A percentile compares a stretch with the other conserved stretches of the same genome.
Evolutionary conservation across 1,140 invertebrate species (phyloP).

Genomic region (Dendrolimus punctatus): DNA sequence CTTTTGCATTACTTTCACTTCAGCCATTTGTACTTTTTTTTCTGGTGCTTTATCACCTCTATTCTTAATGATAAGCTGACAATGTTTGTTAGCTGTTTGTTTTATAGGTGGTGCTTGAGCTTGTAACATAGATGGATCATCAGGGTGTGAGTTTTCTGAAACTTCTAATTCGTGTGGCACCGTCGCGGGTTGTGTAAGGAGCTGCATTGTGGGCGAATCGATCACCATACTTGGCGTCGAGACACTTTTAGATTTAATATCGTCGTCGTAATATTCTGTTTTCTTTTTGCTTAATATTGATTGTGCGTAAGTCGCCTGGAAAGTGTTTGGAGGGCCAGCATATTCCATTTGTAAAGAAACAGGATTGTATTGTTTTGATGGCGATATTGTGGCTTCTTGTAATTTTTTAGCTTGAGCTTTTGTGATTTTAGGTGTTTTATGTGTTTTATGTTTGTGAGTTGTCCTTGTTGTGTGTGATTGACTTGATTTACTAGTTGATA

Average conservation of each 20-base stretch:
- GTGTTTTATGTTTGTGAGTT: conserved; percentile 37
- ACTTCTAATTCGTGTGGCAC: conserved; percentile 47
- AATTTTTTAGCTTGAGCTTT: conserved; percentile 44
- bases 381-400: conserved; percentile 39
- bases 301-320: conserved; percentile 65
- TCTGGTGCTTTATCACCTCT: conserved; percentile 36
- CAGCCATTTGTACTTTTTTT: conserved; percentile 61
- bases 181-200: conserved; percentile 50
- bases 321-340: conserved; percentile 46
- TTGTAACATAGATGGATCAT: conserved; percentile 34
- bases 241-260: conserved; percentile 50
- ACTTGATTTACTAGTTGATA: conserved; percentile 62
- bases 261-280: conserved; percentile 50
- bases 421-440: conserved; percentile 26
- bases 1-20: conserved; percentile 64
- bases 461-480: conserved; percentile 30
- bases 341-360: conserved; percentile 41
- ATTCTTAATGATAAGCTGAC: conserved; percentile 62
- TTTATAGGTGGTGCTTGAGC: conserved; percentile 39
- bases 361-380: conserved; percentile 43
- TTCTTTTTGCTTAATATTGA: conserved; percentile 50
- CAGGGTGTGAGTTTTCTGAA: conserved; percentile 40
- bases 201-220: conserved; percentile 58
- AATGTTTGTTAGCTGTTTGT: conserved; percentile 17
- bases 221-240: conserved; percentile 44